These are phyloP conservation scores for Morinoia aosen DNA, from an alignment of 2,888 invertebrate species.

Conservation along the genomic window DNA sequence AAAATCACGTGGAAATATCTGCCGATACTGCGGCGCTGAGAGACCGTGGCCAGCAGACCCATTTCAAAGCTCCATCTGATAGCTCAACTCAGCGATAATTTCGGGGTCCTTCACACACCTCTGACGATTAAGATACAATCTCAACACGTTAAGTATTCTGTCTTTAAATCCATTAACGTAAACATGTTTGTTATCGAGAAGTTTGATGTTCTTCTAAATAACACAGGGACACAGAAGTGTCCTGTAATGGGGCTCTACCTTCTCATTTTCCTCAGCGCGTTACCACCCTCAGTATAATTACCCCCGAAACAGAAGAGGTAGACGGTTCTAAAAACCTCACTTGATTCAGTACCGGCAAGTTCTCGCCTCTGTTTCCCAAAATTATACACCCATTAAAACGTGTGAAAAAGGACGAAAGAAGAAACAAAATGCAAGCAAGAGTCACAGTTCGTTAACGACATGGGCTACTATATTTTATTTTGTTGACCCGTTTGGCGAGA, in stretches of 20 bases:
- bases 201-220: neutral
- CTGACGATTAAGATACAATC: neutral
- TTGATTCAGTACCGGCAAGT: neutral
- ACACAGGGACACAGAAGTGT: neutral
- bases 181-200: neutral
- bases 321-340: neutral
- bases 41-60: neutral
- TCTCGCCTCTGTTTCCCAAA: neutral
- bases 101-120: neutral
- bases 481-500: neutral
- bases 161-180: neutral
- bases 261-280: neutral
- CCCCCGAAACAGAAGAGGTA: neutral
- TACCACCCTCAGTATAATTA: neutral
- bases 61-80: neutral
- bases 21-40: neutral
- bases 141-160: neutral
- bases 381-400: neutral
- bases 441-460: neutral
- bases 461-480: neutral
- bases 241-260: neutral
- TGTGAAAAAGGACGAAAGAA: neutral
- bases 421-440: neutral
- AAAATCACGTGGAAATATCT: neutral
- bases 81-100: neutral